Base-by-base conservation (phyloP, 1,140 invertebrate genomes). In the Chymomyza costata region DNA sequence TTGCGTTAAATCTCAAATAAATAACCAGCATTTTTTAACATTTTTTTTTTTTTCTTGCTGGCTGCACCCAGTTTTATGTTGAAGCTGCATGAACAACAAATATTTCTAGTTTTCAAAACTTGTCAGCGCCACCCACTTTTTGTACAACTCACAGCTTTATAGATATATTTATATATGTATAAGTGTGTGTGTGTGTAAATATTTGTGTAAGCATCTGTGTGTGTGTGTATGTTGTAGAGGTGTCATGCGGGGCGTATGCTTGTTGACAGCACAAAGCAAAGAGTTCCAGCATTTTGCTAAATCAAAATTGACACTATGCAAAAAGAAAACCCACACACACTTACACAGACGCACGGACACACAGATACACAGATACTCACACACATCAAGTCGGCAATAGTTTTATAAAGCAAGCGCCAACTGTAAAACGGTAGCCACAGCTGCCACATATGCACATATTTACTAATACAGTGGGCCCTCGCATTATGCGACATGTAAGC, bases 301-400 rank as follows among this genome's bases (percentile, higher is more conserved):
- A 71, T 71, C 68, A 73, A 73, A 73, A 78, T 76, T 76, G 71
- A 76, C 70, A 76, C 65, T 70, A 76, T 76, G 70, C 71, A 76
- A 76, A 74, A 76, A 70, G 65, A 49, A 61, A 76, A 63, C 70
- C 71, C 70, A 76, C 70, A 52, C 21, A 25, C 21, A n/a, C n/a
- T n/a, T 8, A 25, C 3, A 25, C 21, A 25, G 21, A 25, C 3
- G n/a, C n/a, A n/a, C n/a, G n/a, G n/a, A n/a, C 21, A 25, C 3
- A 25, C 21, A 25, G 21, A 25, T 5, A n/a, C n/a, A n/a, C n/a
- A n/a, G n/a, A n/a, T n/a, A n/a, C n/a, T n/a, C n/a, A n/a, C 3
- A 25, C 21, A 3, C 21, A 8, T 8, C 21, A 25, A 5, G 8
- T 5, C 21, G 21, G 8, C 21, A 8, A 25, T 25, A 8, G 21